These are phyloP conservation scores for Oncorhynchus gorbuscha DNA, from an alignment of 2,113 vertebrate species.

Conservation along the genomic window DNA sequence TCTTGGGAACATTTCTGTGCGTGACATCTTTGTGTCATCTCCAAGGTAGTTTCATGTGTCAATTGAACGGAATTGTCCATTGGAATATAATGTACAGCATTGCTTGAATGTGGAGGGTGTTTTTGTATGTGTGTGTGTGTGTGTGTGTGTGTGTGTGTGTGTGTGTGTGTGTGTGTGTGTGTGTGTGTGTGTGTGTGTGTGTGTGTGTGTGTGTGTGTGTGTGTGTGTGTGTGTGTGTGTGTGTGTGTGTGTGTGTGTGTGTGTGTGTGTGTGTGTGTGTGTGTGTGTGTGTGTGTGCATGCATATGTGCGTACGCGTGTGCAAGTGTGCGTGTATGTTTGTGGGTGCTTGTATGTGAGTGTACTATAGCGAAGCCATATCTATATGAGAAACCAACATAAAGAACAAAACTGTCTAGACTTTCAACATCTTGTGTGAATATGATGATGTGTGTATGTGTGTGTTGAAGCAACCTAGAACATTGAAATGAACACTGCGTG, in stretches of 20 bases:
- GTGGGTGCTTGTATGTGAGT: too few species aligned
- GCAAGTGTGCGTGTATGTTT: background rate
- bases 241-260: background rate
- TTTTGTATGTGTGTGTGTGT: background rate
- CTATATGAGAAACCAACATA: background rate
- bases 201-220: background rate
- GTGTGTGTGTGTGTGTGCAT: background rate
- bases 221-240: background rate
- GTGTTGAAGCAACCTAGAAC: background rate
- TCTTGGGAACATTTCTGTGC: conserved; percentile 38
- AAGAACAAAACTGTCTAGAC: background rate
- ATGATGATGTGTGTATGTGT: background rate
- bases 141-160: background rate
- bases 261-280: background rate
- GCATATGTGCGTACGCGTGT: background rate
- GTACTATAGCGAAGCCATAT: background rate
- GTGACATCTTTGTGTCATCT: conserved; percentile 42
- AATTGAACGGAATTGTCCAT: conserved; percentile 15
- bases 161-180: background rate
- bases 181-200: background rate
- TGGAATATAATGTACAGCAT: background rate
- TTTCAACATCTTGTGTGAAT: background rate
- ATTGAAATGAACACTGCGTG: background rate
- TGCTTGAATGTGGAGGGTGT: background rate
- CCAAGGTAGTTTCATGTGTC: conserved; percentile 47